These are phyloP conservation scores for Chromobotia macracanthus DNA, from an alignment of 2,797 vertebrate species.

Conservation along the genomic window DNA sequence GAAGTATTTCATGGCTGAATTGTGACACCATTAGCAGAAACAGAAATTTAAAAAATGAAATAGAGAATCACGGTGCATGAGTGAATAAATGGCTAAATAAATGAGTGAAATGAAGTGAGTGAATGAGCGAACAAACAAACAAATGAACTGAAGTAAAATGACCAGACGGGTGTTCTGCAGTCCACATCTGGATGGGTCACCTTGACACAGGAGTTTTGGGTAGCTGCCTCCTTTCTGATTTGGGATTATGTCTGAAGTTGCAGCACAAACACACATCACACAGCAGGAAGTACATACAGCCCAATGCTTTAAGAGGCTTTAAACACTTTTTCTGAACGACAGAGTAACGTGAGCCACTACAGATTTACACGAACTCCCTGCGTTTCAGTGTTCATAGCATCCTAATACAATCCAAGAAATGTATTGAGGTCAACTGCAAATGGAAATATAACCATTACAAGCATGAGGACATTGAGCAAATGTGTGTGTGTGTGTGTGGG, in stretches of 20 bases:
- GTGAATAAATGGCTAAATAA: background rate
- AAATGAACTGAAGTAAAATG: background rate
- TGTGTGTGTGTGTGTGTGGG: too few species aligned
- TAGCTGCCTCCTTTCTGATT: constrained; percentile 29
- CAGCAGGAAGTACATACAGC: background rate
- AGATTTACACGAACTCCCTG: background rate
- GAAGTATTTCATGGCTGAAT: constrained; percentile 30
- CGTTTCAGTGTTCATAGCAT: constrained; percentile 14
- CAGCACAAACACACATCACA: background rate
- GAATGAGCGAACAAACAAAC: background rate
- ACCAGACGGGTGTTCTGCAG: background rate
- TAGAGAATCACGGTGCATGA: background rate
- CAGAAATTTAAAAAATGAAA: background rate
- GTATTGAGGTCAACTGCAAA: background rate
- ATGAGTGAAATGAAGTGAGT: background rate
- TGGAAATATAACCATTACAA: too few species aligned
- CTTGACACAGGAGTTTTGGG: constrained; percentile 29
- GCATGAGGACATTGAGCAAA: too few species aligned
- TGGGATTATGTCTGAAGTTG: constrained; percentile 25
- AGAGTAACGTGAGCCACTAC: background rate
- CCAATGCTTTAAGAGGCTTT: background rate
- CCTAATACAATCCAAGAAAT: background rate
- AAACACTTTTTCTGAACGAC: too few species aligned
- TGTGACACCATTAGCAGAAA: constrained; percentile 34
- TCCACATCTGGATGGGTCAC: constrained; percentile 28